Percentiles rank a stretch among this genome's conserved stretches.
Evolutionary conservation across 2,888 invertebrate species (phyloP).

Genomic region (Trachelus tabidus): DNA sequence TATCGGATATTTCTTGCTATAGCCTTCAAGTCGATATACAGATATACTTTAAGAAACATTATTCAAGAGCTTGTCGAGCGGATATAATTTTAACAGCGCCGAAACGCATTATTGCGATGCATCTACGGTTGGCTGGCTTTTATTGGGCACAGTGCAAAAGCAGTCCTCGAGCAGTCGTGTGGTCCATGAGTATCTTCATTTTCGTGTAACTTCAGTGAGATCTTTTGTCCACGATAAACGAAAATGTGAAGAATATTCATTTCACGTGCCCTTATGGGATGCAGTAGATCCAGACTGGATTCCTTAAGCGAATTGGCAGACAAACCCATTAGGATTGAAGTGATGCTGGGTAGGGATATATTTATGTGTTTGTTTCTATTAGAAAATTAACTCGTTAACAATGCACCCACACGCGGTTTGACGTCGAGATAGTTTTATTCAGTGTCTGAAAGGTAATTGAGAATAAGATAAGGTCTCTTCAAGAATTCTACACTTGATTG

Average conservation of each 20-base stretch:
- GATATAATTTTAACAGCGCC: conserved; percentile 52
- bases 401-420: not conserved
- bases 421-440: not conserved
- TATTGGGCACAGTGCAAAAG: not conserved
- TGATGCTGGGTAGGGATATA: conserved; percentile 50
- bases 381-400: not conserved
- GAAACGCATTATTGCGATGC: not conserved
- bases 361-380: not conserved
- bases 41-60: conserved; percentile 3
- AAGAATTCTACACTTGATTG: not conserved
- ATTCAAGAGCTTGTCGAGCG: conserved; percentile 16
- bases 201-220: not conserved
- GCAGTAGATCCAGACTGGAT: conserved; percentile 48
- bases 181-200: not conserved
- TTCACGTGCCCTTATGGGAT: conserved; percentile 48
- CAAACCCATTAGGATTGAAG: conserved; percentile 45
- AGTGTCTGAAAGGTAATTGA: conserved; percentile 1
- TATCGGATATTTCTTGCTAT: not conserved
- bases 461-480: not conserved
- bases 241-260: conserved; percentile 6
- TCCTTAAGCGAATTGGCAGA: conserved; percentile 29
- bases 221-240: not conserved
- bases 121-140: not conserved
- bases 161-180: not conserved
- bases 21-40: conserved; percentile 14